Evolutionary conservation across 2,113 vertebrate genomes (phyloP).

Genomic region (Erythrolamprus reginae): DNA sequence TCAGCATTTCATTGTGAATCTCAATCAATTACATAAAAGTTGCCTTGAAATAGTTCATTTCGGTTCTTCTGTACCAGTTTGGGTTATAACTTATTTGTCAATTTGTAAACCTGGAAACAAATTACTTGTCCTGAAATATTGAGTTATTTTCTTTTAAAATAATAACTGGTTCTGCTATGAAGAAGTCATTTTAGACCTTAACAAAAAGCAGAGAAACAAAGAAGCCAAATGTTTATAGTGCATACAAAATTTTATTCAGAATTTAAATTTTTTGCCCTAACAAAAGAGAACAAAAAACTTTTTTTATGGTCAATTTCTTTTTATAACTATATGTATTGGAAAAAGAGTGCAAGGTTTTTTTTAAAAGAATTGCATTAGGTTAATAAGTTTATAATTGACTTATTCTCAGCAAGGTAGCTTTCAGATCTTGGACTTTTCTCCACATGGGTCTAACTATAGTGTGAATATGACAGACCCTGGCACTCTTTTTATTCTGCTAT

Average conservation of each 20-base stretch:
- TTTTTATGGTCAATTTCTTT: background rate
- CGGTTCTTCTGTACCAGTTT: conserved; percentile 1
- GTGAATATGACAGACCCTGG: background rate
- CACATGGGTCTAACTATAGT: background rate
- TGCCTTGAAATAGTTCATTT: conserved; percentile 47
- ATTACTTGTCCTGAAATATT: background rate
- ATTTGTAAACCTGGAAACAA: background rate
- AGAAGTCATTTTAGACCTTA: background rate
- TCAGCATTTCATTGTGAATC: conserved; percentile 39
- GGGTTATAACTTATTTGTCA: background rate
- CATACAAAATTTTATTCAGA: conserved; percentile 29
- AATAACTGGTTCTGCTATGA: background rate
- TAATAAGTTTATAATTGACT: background rate
- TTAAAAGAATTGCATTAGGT: background rate
- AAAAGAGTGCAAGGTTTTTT: background rate
- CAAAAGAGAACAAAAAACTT: background rate
- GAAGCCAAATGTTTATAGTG: conserved; percentile 31
- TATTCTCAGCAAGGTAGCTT: background rate
- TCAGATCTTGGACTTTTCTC: background rate
- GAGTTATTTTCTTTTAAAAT: background rate
- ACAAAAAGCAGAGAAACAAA: conserved; percentile 11
- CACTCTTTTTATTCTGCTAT: background rate
- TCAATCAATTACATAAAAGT: conserved; percentile 53
- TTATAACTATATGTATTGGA: background rate
- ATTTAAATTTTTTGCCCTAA: background rate